phyloP scores from a whole-genome alignment of 2,888 invertebrate genomes.

The Andricus curvator region DNA sequence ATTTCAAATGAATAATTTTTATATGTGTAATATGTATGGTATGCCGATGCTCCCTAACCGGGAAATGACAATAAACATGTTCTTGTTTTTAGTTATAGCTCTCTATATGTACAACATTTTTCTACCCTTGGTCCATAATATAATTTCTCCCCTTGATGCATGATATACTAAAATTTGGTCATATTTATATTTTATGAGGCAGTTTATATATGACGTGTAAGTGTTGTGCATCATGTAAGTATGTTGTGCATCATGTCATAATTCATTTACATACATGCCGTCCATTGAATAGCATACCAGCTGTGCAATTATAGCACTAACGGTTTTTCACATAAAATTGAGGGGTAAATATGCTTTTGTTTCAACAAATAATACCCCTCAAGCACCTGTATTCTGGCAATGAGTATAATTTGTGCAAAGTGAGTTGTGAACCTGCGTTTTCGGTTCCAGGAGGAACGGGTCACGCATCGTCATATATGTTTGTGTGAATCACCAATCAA shows the following conservation, averaged over 20 bases:
- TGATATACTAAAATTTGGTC: too few species aligned
- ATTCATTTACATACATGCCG: background rate
- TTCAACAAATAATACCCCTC: slow-evolving; percentile 15
- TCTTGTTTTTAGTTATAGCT: too few species aligned
- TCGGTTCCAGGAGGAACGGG: slow-evolving; percentile 3
- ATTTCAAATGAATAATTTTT: too few species aligned
- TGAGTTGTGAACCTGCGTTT: slow-evolving; percentile 18
- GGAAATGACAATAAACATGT: too few species aligned
- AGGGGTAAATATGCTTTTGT: slow-evolving; percentile 11
- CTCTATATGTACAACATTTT: too few species aligned
- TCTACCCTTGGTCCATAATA: too few species aligned
- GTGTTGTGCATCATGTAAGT: background rate
- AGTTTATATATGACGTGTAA: background rate
- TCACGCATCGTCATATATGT: slow-evolving; percentile 25
- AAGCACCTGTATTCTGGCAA: slow-evolving; percentile 21
- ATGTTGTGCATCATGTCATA: background rate
- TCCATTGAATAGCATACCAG: slow-evolving; percentile 8
- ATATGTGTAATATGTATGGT: too few species aligned
- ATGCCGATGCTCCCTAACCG: too few species aligned
- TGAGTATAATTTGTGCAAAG: background rate
- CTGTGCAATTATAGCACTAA: slow-evolving; percentile 28
- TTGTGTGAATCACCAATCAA: slow-evolving; percentile 28
- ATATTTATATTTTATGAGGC: too few species aligned
- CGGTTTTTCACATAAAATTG: slow-evolving; percentile 18
- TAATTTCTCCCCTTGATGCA: too few species aligned